A percentile compares a stretch with the other conserved stretches of the same genome.
These are phyloP conservation scores for Dreissena polymorpha DNA, from an alignment of 1,140 invertebrate species.

Conservation along the genomic window DNA sequence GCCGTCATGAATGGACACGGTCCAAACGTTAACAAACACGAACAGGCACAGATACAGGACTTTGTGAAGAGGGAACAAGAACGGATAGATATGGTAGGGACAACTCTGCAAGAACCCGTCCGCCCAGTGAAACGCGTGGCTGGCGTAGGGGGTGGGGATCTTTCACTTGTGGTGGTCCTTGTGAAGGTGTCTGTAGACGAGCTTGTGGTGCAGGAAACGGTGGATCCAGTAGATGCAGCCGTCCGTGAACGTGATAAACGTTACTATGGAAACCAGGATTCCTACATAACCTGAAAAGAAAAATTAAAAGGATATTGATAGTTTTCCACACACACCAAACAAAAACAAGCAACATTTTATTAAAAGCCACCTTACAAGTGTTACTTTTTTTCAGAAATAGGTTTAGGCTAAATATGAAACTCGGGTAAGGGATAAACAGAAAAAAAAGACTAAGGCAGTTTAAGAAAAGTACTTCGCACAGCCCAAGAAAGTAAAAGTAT, in stretches of 20 bases:
- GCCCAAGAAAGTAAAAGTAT: too few relatives aligned
- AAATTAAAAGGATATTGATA: neutral
- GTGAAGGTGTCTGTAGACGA: constrained; percentile 80
- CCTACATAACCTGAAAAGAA: constrained; percentile 71
- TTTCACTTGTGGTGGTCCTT: constrained; percentile 81
- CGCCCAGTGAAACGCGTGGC: constrained; percentile 81
- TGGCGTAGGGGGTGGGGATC: constrained; percentile 81
- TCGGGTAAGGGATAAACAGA: too few relatives aligned
- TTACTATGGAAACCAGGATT: constrained; percentile 68
- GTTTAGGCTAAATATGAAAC: too few relatives aligned
- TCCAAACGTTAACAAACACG: constrained; percentile 82
- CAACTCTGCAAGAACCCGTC: constrained; percentile 81
- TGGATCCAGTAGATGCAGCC: constrained; percentile 82
- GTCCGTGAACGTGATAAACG: constrained; percentile 82
- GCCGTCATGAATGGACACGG: constrained; percentile 82
- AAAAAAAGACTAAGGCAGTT: too few relatives aligned
- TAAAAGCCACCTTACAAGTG: too few relatives aligned
- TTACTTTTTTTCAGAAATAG: too few relatives aligned
- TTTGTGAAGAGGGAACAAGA: constrained; percentile 82
- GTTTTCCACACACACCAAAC: too few relatives aligned
- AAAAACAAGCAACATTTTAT: too few relatives aligned
- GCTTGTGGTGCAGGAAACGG: constrained; percentile 78
- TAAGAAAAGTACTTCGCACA: too few relatives aligned
- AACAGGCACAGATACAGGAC: constrained; percentile 80
- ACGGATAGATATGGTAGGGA: constrained; percentile 82